Evolutionary conservation across 2,113 vertebrate species (phyloP).

Genomic region (Okapia johnstoni): DNA sequence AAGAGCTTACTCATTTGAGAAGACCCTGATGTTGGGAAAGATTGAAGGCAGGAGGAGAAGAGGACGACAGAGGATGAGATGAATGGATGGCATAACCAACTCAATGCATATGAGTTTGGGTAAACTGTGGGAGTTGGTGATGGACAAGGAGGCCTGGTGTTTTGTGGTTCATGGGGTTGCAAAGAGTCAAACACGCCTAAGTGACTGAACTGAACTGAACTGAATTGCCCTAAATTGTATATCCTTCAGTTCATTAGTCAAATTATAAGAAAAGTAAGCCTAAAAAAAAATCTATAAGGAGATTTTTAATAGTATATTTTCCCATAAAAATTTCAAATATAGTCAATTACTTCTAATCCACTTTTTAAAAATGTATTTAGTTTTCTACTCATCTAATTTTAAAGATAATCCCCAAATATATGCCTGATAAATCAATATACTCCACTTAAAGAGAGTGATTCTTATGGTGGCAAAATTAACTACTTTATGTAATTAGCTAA

Average conservation of each 20-base stretch:
- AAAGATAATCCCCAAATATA: neutral
- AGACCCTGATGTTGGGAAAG: neutral
- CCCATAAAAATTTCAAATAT: neutral
- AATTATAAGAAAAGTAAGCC: neutral
- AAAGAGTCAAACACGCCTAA: fast-evolving
- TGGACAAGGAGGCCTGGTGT: neutral
- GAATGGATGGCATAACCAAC: neutral
- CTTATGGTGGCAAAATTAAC: neutral
- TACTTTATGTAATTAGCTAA: constrained; percentile 1
- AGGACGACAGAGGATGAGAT: neutral
- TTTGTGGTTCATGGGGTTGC: fast-evolving
- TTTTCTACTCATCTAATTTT: neutral
- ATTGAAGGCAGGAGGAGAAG: neutral
- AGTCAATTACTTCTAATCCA: neutral
- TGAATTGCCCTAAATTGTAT: neutral
- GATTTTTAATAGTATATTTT: neutral
- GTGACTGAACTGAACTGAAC: neutral
- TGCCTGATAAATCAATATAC: neutral
- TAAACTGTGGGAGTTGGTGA: neutral
- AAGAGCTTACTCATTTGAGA: neutral
- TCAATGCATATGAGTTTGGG: fast-evolving
- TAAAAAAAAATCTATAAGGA: neutral
- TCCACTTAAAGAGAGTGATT: neutral
- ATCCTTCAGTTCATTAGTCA: neutral
- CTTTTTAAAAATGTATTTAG: neutral